Evolutionary conservation across 1,140 invertebrate genomes (phyloP).

Genomic region (Sinonovacula constricta): DNA sequence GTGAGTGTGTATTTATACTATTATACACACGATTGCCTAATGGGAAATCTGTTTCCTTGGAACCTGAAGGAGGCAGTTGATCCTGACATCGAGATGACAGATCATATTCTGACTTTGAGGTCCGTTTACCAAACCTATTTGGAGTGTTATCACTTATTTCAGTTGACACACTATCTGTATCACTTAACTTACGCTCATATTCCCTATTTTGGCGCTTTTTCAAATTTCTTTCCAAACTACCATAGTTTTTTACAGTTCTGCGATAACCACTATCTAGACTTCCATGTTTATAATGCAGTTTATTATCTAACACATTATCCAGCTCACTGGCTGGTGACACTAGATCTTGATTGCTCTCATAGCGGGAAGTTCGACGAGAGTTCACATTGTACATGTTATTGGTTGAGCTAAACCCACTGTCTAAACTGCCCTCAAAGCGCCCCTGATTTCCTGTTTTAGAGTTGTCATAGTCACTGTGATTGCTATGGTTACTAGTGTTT

Average conservation of each 20-base stretch:
- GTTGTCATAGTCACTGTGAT: constrained; percentile 64
- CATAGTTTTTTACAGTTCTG: constrained; percentile 54
- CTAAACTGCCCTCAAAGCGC: constrained; percentile 54
- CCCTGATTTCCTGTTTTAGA: not conserved
- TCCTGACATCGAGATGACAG: constrained; percentile 41
- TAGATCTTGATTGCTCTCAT: constrained; percentile 66
- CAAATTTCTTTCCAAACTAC: constrained; percentile 66
- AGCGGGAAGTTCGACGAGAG: constrained; percentile 63
- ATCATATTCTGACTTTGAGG: constrained; percentile 49
- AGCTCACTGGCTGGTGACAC: constrained; percentile 44
- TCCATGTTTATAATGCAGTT: constrained; percentile 51
- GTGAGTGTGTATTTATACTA: not conserved
- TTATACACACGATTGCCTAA: constrained; percentile 10
- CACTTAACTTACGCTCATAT: constrained; percentile 49
- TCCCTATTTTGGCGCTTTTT: constrained; percentile 25
- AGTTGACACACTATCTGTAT: constrained; percentile 31
- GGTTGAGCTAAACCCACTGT: constrained; percentile 64
- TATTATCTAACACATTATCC: constrained; percentile 42
- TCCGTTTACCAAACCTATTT: constrained; percentile 33
- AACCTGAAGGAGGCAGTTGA: not conserved
- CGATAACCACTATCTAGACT: constrained; percentile 55
- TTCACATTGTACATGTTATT: constrained; percentile 72
- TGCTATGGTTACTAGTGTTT: constrained; percentile 47
- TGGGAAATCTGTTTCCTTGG: constrained; percentile 35
- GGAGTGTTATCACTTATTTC: constrained; percentile 24